These are phyloP conservation scores for Protobothrops mucrosquamatus DNA, from an alignment of 2,113 vertebrate genomes.

Conservation along the genomic window DNA sequence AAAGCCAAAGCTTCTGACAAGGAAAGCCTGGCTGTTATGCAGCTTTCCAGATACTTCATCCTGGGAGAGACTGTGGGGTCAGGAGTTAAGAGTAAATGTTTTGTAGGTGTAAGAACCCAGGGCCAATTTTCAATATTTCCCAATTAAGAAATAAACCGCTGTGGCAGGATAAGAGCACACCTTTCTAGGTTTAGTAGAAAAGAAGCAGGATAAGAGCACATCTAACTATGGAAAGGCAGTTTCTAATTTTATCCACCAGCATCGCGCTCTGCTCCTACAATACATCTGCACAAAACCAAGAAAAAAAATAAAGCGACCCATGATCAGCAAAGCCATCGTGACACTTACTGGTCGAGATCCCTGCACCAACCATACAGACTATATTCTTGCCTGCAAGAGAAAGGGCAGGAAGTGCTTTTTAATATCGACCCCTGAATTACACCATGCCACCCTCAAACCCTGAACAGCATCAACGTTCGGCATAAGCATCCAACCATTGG, in stretches of 20 bases:
- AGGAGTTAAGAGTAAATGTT: background rate
- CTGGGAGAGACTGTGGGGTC: background rate
- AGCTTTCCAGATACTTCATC: background rate
- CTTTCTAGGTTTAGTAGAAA: background rate
- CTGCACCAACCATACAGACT: constrained; percentile 90
- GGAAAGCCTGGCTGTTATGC: background rate
- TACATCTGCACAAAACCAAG: background rate
- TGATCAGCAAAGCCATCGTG: fast-evolving
- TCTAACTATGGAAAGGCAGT: background rate
- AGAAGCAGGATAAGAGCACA: background rate
- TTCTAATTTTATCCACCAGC: background rate
- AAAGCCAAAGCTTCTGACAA: too few relatives aligned
- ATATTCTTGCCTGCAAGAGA: constrained; percentile 79
- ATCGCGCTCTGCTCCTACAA: too few relatives aligned
- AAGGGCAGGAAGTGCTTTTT: background rate
- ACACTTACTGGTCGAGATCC: constrained; percentile 85
- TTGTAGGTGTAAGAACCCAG: background rate
- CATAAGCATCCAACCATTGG: background rate
- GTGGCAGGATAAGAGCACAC: background rate
- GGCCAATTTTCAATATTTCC: background rate
- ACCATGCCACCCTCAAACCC: background rate
- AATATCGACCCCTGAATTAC: background rate
- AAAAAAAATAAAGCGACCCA: too few relatives aligned
- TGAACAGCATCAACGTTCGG: background rate
- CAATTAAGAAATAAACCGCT: background rate